Evolutionary conservation across 2,113 vertebrate genomes (phyloP).

Genomic region (Heterocephalus glaber): DNA sequence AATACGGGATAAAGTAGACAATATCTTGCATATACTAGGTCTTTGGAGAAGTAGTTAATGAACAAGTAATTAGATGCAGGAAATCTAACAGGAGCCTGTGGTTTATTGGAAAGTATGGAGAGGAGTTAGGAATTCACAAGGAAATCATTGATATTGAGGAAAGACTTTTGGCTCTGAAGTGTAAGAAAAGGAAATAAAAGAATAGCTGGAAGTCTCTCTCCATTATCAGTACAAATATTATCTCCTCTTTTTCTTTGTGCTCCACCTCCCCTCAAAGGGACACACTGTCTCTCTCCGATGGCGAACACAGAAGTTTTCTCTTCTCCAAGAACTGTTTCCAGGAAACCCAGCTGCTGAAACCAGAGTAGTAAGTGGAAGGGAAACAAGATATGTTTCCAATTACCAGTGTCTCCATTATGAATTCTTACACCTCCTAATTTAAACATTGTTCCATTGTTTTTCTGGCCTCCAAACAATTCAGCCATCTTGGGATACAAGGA

Average conservation of each 20-base stretch:
- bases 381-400: background rate
- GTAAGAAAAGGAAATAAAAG: background rate
- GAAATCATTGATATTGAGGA: background rate
- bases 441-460: background rate
- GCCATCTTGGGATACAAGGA: background rate
- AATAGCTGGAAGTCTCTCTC: background rate
- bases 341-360: background rate
- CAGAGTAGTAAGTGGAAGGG: background rate
- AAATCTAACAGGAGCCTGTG: background rate
- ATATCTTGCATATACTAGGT: background rate
- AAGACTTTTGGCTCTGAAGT: background rate
- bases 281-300: background rate
- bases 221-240: background rate
- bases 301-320: background rate
- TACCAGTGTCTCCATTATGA: background rate
- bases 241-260: too few relatives aligned
- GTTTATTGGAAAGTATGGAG: background rate
- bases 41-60: background rate
- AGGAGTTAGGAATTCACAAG: background rate
- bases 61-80: background rate
- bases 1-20: background rate
- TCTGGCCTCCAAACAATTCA: background rate
- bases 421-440: slow-evolving; percentile 8
- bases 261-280: background rate
- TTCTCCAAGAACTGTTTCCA: background rate